Evolutionary conservation across 1,140 invertebrate genomes (phyloP), one percentile per base, ranked within the genome.

Genomic region (Drosophila navojoa): DNA sequence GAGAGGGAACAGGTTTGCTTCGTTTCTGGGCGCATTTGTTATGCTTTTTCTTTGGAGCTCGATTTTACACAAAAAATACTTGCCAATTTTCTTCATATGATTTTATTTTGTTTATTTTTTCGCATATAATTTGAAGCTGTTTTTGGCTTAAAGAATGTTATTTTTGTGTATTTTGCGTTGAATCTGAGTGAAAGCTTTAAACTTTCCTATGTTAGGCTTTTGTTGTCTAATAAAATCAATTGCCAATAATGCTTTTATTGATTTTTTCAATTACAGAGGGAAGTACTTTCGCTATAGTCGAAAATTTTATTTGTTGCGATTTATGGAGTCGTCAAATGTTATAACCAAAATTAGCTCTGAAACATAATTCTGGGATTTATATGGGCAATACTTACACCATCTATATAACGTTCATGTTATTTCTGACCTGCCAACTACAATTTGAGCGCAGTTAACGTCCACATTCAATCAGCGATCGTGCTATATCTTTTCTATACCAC

Each of bases 51-150:
- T 66, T 58, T 42, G 4, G 27, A 35, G 40, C 19, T 62, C 16
- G 6, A 47, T 54, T 52, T 53, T 53, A 50, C 57, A 57, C 67
- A 22, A 49, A 45, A 81, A 81, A 77, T 62, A 55, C 54, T 67
- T 73, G 68, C 73, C 80, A 82, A 82, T 82, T 82, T 82, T 84
- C 76, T 72, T 69, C 40, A 76, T 76, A 78, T n/a, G 53, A 45
- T 40, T 49, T 50, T 74, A 47, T 78, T 78, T 67, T 62, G 38
- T 57, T 53, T 32, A 25, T 52, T 52, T 72, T 61, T 76, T 47
- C 49, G n/a, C 49, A 70, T 32, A 71, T 38, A 53, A 59, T 60
- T 69, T 61, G 38, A 35, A 53, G 52, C 32, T 25, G 42, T 49
- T 67, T 67, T 32, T 59, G 15, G 15, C 42, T 53, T 35, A 50